Conservation (phyloP, 2,888 invertebrate species). For the Agriopis leucophaearia region DNA sequence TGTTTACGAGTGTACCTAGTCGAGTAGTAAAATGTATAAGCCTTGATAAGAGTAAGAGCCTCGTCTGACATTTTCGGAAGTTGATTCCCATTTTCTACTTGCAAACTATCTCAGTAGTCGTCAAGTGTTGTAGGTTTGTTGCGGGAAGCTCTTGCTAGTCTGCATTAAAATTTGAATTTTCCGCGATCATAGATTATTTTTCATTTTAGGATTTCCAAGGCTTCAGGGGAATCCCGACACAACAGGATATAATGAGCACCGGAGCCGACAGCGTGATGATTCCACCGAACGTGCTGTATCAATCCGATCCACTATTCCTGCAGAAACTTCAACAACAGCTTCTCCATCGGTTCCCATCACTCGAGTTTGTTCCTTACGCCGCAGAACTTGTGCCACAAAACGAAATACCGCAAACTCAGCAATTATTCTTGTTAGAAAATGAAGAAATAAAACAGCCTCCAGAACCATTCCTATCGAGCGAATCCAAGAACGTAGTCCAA, state of each 20-base stretch:
- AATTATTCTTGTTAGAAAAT: conserved; percentile 67
- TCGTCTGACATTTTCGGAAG: too few species aligned
- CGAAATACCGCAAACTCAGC: conserved; percentile 51
- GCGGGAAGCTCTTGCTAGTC: background rate
- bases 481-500: conserved; percentile 71
- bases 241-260: conserved; percentile 68
- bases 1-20: too few species aligned
- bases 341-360: conserved; percentile 71
- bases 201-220: conserved; percentile 29
- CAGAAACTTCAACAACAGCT: conserved; percentile 78
- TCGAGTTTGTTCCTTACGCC: conserved; percentile 78
- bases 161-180: background rate
- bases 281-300: conserved; percentile 78
- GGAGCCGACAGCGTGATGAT: conserved; percentile 74
- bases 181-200: background rate
- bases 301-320: conserved; percentile 81
- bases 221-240: conserved; percentile 61
- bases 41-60: too few species aligned
- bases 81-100: too few species aligned
- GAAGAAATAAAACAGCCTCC: conserved; percentile 66
- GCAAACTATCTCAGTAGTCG: too few species aligned
- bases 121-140: background rate
- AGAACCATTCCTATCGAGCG: conserved; percentile 60
- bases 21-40: too few species aligned
- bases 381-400: conserved; percentile 60